Percentiles rank a stretch among this genome's conserved stretches.
Evolutionary conservation across 2,113 vertebrate species (phyloP).

Genomic region (Crotalus horridus): DNA sequence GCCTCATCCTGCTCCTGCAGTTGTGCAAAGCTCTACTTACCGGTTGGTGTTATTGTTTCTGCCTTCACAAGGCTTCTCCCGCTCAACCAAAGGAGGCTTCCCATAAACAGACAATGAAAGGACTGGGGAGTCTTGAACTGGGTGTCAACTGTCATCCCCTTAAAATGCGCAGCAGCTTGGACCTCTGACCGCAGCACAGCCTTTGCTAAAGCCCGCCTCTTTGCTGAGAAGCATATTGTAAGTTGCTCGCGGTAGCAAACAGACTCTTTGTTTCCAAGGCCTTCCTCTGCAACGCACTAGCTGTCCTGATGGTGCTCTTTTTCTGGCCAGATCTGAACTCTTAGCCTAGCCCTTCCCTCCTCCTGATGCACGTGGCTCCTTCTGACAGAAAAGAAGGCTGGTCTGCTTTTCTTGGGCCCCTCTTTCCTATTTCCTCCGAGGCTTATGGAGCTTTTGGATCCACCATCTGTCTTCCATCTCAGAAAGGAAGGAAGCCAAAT

Average conservation of each 20-base stretch:
- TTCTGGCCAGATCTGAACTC: background rate
- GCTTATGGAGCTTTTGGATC: background rate
- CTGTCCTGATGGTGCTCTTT: background rate
- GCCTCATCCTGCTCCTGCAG: background rate
- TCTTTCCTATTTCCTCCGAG: background rate
- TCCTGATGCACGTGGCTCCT: background rate
- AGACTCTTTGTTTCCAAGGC: background rate
- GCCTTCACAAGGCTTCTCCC: background rate
- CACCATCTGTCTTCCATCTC: conserved; percentile 25
- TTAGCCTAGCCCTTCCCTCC: background rate
- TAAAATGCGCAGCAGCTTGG: background rate
- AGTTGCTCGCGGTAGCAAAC: background rate
- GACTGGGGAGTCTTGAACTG: background rate
- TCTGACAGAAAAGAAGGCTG: too few species aligned
- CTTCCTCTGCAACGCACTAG: background rate
- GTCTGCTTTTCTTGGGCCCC: background rate
- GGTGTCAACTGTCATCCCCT: background rate
- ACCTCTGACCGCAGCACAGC: background rate
- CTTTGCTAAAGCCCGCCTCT: background rate
- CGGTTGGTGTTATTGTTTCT: background rate
- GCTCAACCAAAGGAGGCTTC: background rate
- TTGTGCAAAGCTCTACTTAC: background rate
- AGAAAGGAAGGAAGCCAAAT: background rate
- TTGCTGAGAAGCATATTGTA: background rate
- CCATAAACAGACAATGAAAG: background rate